A percentile compares a stretch with the other conserved stretches of the same genome.
Conservation (phyloP, 2,888 invertebrate species). For the Rhyacophila evoluta region DNA sequence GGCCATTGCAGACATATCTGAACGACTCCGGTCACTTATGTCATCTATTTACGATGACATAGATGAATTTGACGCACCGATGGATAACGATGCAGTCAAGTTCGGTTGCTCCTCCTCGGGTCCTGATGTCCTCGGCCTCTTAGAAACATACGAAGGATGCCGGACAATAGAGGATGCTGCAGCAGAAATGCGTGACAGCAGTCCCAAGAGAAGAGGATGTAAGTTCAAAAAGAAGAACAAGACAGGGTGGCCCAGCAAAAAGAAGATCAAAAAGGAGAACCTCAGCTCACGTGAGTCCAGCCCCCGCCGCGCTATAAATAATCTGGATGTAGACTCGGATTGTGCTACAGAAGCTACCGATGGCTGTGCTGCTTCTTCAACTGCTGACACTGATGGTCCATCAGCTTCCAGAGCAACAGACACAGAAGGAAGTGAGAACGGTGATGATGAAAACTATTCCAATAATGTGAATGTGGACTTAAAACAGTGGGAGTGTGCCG, state of each 20-base stretch:
- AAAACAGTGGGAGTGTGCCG: constrained; percentile 30
- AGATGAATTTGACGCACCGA: constrained; percentile 66
- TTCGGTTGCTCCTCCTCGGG: constrained; percentile 60
- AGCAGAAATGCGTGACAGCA: constrained; percentile 57
- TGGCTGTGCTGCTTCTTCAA: constrained; percentile 48
- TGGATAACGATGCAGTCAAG: constrained; percentile 60
- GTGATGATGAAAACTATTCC: constrained; percentile 56
- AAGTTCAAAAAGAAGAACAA: constrained; percentile 79
- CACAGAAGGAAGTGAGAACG: constrained; percentile 60
- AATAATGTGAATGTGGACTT: constrained; percentile 56
- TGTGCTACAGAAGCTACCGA: constrained; percentile 56
- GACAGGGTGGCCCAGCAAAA: constrained; percentile 84
- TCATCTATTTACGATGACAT: constrained; percentile 66
- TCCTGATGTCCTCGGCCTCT: constrained; percentile 66
- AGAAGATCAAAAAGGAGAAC: constrained; percentile 61
- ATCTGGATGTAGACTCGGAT: constrained; percentile 34
- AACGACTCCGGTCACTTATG: constrained; percentile 64
- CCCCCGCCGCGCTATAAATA: constrained; percentile 56
- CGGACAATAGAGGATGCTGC: constrained; percentile 65
- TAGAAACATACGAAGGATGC: constrained; percentile 66
- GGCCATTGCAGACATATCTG: constrained; percentile 53
- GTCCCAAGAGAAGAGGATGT: constrained; percentile 60
- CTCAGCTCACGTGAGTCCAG: constrained; percentile 55
- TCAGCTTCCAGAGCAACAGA: constrained; percentile 56
- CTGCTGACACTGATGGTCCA: constrained; percentile 41